Percentiles rank a stretch among this genome's conserved stretches.
Evolutionary conservation across 2,888 invertebrate genomes (phyloP).

Genomic region (Apodemia duryi): DNA sequence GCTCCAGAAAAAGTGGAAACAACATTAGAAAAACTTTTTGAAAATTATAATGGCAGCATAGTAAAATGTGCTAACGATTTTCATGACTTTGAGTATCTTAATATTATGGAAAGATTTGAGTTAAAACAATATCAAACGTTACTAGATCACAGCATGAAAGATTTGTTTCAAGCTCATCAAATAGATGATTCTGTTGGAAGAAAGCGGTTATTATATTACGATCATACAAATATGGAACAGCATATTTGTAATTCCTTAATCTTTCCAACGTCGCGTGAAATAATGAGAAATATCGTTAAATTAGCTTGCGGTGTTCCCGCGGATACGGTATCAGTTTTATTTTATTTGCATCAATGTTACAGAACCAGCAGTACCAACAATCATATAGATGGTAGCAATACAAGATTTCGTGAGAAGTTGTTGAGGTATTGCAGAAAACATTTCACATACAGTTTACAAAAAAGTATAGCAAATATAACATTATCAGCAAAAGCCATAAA

Average conservation of each 20-base stretch:
- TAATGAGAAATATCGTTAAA: constrained; percentile 60
- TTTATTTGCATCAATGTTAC: constrained; percentile 67
- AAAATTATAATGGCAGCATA: constrained; percentile 51
- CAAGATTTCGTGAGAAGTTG: constrained; percentile 58
- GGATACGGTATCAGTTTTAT: constrained; percentile 58
- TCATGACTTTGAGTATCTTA: constrained; percentile 58
- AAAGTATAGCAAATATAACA: constrained; percentile 59
- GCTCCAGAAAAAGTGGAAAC: constrained; percentile 39
- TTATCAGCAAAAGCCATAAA: constrained; percentile 47
- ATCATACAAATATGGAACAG: constrained; percentile 62
- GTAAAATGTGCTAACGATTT: constrained; percentile 47
- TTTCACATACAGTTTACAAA: constrained; percentile 48
- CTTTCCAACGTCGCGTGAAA: constrained; percentile 55
- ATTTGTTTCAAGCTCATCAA: constrained; percentile 48
- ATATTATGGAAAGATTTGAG: constrained; percentile 58
- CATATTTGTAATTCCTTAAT: constrained; percentile 54
- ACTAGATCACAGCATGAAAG: constrained; percentile 51
- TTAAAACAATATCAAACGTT: constrained; percentile 58
- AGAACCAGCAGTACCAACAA: constrained; percentile 54
- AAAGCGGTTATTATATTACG: constrained; percentile 49
- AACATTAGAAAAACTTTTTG: constrained; percentile 53
- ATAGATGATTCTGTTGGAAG: constrained; percentile 36
- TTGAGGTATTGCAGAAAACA: constrained; percentile 57
- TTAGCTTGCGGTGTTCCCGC: constrained; percentile 60
- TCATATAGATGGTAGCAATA: constrained; percentile 59